Evolutionary conservation across 2,888 invertebrate species (phyloP), one percentile per base, ranked within the genome.

Genomic region (Onthophagus sagittarius): DNA sequence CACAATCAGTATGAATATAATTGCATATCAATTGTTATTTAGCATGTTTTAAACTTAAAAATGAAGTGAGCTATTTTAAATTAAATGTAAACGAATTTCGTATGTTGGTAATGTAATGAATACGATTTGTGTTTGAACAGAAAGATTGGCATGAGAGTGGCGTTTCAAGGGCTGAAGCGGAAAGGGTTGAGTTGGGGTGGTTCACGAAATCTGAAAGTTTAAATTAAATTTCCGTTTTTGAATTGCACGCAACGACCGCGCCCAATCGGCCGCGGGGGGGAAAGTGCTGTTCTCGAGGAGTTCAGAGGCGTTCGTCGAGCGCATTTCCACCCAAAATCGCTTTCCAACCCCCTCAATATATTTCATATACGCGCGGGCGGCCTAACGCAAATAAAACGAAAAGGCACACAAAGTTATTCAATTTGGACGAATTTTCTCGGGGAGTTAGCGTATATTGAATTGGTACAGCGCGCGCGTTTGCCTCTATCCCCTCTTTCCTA

Each of bases 191-290:
- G 70, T 72, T 70, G 70, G 23, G 72, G 72, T 74, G 23, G 72
- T 72, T 74, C 73, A 69, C 76, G 80, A 83, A 83, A 83, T 84
- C 82, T 79, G 83, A 83, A 84, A 83, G 81, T 84, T 85, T 83
- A 85, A 85, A 85, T 85, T 84, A 84, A 84, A 85, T 85, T 84
- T 84, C 84, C 84, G 84, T 83, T 83, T 83, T 84, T 84, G 84
- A 84, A 84, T 84, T 83, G 84, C 83, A 84, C 84, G 84, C 84
- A 85, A 84, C 84, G 83, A 84, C 83, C 39, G 82, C 81, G 78
- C 79, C 83, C 85, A 84, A 84, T 84, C 84, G 84, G 2, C 39
- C 39, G 39, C 11, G 11, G 39, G 78, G 78, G 77, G 81, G 81
- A 23, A 23, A 23, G 23, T 79, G 65, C 70, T 31, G 11, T 69